phyloP scores from a whole-genome alignment of 2,797 vertebrate genomes.

The Eremophila alpestris region DNA sequence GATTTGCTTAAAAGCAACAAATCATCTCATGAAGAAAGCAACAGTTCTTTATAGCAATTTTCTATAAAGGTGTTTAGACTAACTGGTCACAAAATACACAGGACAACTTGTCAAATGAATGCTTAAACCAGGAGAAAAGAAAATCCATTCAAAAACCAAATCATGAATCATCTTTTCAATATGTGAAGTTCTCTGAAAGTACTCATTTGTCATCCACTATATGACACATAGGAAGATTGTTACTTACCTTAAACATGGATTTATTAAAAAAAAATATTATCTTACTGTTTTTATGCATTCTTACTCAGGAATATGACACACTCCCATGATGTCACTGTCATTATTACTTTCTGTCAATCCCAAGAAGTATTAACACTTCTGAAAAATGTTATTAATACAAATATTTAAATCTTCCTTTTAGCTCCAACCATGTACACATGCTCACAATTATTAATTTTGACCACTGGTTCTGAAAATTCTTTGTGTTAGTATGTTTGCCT shows the following conservation, averaged over 20 bases:
- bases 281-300: background rate
- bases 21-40: background rate
- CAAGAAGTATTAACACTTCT: background rate
- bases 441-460: background rate
- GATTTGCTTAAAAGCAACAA: background rate
- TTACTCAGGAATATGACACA: background rate
- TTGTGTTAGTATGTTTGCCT: background rate
- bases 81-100: background rate
- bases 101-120: background rate
- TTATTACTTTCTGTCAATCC: background rate
- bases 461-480: background rate
- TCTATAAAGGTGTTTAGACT: background rate
- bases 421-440: background rate
- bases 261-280: background rate
- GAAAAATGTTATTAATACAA: background rate
- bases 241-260: background rate
- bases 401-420: background rate
- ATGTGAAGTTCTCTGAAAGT: background rate
- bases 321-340: background rate
- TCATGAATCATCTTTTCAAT: background rate
- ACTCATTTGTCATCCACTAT: background rate
- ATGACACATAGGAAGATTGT: background rate
- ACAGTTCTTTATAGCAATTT: background rate
- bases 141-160: background rate
- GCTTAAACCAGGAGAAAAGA: background rate